Percentiles rank a stretch among this genome's conserved stretches.
phyloP scores from a whole-genome alignment of 2,113 vertebrate genomes.

The Bambusicola thoracicus region DNA sequence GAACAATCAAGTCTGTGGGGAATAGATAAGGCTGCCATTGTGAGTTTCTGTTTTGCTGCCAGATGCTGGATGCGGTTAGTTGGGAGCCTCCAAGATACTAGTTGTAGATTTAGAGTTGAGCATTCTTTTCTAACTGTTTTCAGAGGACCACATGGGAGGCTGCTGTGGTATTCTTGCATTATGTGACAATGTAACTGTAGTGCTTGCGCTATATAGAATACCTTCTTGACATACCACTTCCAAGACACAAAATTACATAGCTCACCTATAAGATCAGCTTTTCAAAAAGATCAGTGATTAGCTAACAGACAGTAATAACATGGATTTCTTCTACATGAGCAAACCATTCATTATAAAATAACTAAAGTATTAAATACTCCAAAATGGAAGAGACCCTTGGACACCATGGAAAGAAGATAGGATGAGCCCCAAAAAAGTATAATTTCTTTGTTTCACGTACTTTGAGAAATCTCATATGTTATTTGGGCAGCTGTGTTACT shows the following conservation, averaged over 20 bases:
- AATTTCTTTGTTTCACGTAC: neutral
- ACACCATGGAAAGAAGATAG: neutral
- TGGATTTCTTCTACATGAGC: neutral
- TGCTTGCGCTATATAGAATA: neutral
- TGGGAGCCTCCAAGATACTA: neutral
- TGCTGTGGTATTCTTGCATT: neutral
- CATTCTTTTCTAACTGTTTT: neutral
- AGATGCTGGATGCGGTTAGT: neutral
- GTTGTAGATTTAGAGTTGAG: neutral
- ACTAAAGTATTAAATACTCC: neutral
- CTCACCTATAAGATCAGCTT: neutral
- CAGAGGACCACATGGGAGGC: neutral
- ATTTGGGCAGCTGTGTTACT: neutral
- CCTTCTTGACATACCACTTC: neutral
- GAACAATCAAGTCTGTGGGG: neutral
- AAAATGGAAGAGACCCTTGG: neutral
- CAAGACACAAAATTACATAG: neutral
- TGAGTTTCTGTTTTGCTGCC: neutral
- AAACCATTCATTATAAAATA: neutral
- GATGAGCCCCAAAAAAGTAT: neutral
- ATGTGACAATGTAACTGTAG: neutral
- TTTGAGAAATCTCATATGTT: neutral
- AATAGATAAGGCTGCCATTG: neutral
- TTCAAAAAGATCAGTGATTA: neutral
- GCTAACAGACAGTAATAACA: neutral